Conservation (phyloP, 2,888 invertebrate species). For the Zeuzera pyrina region DNA sequence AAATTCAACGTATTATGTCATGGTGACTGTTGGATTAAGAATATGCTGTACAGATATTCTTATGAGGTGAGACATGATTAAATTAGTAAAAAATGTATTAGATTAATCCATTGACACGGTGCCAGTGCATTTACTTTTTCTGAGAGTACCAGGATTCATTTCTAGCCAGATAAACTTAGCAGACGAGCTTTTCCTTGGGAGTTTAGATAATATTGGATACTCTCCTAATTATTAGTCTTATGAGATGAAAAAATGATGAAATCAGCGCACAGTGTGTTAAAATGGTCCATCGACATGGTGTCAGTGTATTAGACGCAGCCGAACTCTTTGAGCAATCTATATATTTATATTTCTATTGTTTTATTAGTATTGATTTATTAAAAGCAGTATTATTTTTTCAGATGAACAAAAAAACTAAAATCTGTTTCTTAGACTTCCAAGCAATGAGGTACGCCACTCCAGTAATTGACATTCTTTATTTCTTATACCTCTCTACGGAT, state of each 20-base stretch:
- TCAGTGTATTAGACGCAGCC: conserved; percentile 2
- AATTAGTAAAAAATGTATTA: no score
- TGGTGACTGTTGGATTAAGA: conserved; percentile 58
- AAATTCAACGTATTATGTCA: conserved; percentile 49
- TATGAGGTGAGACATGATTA: no score
- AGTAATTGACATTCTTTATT: conserved; percentile 45
- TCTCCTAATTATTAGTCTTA: no score
- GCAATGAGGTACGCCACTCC: conserved; percentile 49
- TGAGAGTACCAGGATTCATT: no score
- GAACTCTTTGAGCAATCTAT: no score
- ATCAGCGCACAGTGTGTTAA: no score
- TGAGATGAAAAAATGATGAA: no score
- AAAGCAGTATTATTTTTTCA: conserved; percentile 26
- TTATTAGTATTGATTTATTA: neutral
- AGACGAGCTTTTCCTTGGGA: no score
- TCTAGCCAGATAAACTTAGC: no score
- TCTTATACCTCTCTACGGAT: conserved; percentile 46
- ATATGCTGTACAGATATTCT: conserved; percentile 46
- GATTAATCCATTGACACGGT: no score
- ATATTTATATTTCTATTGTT: neutral
- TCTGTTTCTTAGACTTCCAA: conserved; percentile 57
- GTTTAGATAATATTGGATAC: no score
- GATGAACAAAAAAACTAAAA: conserved; percentile 26
- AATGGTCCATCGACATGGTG: conserved; percentile 13
- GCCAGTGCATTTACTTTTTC: no score